phyloP scores from a whole-genome alignment of 1,140 invertebrate species.

The Ptiloglossa arizonensis region DNA sequence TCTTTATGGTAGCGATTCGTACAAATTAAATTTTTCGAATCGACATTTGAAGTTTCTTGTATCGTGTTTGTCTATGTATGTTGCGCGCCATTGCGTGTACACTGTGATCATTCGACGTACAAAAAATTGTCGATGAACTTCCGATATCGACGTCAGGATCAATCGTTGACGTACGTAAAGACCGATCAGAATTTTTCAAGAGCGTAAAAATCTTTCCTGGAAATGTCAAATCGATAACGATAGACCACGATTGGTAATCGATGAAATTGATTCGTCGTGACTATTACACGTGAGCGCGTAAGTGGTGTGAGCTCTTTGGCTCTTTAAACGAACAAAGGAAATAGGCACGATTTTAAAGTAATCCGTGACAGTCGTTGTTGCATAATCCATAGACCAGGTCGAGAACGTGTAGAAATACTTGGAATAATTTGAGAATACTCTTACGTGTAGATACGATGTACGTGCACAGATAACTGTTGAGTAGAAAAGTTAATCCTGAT shows the following conservation, averaged over 20 bases:
- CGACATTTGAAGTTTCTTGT: neutral
- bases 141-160: neutral
- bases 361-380: too few species aligned
- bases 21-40: neutral
- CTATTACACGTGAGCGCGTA: neutral
- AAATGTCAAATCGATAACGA: slow-evolving; percentile 11
- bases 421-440: slow-evolving; percentile 2
- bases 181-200: neutral
- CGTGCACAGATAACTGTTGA: slow-evolving; percentile 18
- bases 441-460: slow-evolving; percentile 19
- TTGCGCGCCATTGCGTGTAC: too few species aligned
- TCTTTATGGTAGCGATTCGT: neutral
- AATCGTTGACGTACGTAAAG: neutral
- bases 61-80: too few species aligned
- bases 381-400: neutral
- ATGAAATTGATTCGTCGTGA: neutral
- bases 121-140: neutral
- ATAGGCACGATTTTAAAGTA: too few species aligned
- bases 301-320: too few species aligned
- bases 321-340: neutral
- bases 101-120: too few species aligned
- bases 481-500: slow-evolving; percentile 22
- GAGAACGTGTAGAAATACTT: neutral
- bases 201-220: neutral
- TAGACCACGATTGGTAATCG: neutral